These are phyloP conservation scores for Zosterops japonicus DNA, from an alignment of 2,113 vertebrate genomes.

Conservation along the genomic window DNA sequence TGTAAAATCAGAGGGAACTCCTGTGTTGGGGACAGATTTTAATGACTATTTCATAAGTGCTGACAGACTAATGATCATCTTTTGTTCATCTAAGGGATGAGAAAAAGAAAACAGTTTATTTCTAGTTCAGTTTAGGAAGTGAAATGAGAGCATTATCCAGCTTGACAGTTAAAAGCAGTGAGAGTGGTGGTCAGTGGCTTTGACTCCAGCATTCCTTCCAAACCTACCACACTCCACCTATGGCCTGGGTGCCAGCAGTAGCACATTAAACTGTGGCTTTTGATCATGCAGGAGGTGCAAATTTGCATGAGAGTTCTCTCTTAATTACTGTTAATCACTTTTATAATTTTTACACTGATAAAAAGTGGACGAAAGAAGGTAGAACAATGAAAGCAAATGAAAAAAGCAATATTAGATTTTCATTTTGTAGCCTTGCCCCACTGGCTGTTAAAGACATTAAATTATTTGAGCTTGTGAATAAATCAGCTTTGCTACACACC, in stretches of 20 bases:
- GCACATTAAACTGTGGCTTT: background rate
- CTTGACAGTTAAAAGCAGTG: background rate
- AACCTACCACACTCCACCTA: fast-evolving
- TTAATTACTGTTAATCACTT: background rate
- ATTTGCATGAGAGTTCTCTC: background rate
- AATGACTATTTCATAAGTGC: background rate
- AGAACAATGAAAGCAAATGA: background rate
- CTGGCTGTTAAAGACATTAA: background rate
- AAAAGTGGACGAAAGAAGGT: background rate
- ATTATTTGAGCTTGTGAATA: background rate
- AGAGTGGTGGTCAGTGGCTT: background rate
- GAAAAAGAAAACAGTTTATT: background rate
- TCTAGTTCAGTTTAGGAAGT: background rate
- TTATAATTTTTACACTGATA: background rate
- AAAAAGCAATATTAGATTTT: background rate
- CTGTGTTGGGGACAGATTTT: background rate
- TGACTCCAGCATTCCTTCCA: background rate
- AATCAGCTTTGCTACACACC: background rate
- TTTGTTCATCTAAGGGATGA: background rate
- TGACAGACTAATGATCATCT: background rate
- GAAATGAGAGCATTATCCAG: background rate
- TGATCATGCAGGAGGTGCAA: background rate
- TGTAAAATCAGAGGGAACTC: background rate
- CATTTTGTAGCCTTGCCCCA: background rate
- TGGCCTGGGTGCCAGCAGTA: fast-evolving